phyloP scores from a whole-genome alignment of 2,888 invertebrate genomes.

The Sympetrum striolatum region DNA sequence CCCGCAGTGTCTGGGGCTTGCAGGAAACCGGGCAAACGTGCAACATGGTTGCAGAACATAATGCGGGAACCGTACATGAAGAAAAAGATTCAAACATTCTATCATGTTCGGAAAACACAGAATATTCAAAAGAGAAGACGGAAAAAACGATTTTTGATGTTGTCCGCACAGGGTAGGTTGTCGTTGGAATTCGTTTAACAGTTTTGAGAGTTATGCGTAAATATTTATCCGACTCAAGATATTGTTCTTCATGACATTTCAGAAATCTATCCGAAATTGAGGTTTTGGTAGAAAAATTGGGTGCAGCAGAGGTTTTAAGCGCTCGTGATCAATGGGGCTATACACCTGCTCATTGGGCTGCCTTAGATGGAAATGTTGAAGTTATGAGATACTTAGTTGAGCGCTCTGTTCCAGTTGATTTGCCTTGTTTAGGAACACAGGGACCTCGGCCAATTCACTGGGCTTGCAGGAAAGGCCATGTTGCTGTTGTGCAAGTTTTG shows the following conservation, averaged over 20 bases:
- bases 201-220: neutral
- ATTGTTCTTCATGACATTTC: constrained; percentile 51
- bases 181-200: neutral
- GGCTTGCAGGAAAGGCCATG: constrained; percentile 93
- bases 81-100: constrained; percentile 60
- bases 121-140: constrained; percentile 59
- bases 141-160: constrained; percentile 82
- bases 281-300: constrained; percentile 80
- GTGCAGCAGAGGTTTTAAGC: constrained; percentile 73
- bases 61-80: constrained; percentile 57
- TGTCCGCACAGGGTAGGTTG: constrained; percentile 78
- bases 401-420: constrained; percentile 81
- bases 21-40: constrained; percentile 69
- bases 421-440: constrained; percentile 86
- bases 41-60: constrained; percentile 74
- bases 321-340: constrained; percentile 91
- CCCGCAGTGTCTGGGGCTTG: constrained; percentile 88
- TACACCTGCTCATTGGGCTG: constrained; percentile 92
- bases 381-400: constrained; percentile 87
- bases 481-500: constrained; percentile 81
- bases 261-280: constrained; percentile 86
- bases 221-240: neutral
- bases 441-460: constrained; percentile 92
- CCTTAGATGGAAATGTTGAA: constrained; percentile 88
- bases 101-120: constrained; percentile 59